These are phyloP conservation scores for Epirrhoe alternata DNA, from an alignment of 2,888 invertebrate genomes.

Conservation along the genomic window DNA sequence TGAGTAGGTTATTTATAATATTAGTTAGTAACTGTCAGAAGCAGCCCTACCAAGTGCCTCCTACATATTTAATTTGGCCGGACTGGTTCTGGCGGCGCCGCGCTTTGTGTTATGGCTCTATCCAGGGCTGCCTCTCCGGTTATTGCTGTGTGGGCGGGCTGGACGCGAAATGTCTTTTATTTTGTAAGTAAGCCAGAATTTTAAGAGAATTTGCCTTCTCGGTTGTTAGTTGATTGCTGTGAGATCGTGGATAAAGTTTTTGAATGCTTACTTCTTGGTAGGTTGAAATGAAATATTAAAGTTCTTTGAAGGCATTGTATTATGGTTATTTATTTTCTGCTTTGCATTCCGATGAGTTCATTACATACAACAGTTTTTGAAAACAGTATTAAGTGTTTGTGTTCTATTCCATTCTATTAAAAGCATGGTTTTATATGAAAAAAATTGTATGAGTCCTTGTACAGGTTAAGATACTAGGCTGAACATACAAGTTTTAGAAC, in stretches of 20 bases:
- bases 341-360: background rate
- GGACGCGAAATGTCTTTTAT: conserved; percentile 38
- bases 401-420: too few species aligned
- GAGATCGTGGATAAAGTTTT: conserved; percentile 33
- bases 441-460: too few species aligned
- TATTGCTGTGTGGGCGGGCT: conserved; percentile 44
- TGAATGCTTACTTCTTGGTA: conserved; percentile 19
- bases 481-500: too few species aligned
- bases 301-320: background rate
- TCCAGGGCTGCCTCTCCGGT: conserved; percentile 45
- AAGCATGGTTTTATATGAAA: too few species aligned
- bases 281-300: conserved; percentile 2
- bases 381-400: too few species aligned
- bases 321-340: background rate
- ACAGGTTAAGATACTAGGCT: too few species aligned
- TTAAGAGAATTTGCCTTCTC: conserved; percentile 31
- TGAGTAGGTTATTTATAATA: too few species aligned
- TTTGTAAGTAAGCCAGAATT: conserved; percentile 28
- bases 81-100: conserved; percentile 81
- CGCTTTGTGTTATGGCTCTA: conserved; percentile 83
- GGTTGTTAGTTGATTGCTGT: conserved; percentile 31
- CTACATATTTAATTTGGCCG: conserved; percentile 84
- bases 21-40: conserved; percentile 40
- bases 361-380: background rate
- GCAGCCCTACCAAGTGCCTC: conserved; percentile 78